These are phyloP conservation scores for Progne subis DNA, from an alignment of 2,113 vertebrate genomes.

Conservation along the genomic window DNA sequence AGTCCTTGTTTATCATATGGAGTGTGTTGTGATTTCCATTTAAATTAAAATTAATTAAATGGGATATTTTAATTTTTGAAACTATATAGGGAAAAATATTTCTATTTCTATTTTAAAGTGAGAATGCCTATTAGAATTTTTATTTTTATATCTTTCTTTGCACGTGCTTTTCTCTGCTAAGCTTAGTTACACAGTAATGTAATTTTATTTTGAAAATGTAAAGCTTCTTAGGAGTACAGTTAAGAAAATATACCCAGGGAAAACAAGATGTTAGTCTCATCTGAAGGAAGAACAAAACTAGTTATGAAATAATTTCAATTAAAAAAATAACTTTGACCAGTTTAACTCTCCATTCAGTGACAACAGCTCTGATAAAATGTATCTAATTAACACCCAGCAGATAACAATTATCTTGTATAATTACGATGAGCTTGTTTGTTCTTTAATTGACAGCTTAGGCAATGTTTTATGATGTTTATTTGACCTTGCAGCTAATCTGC, in stretches of 20 bases:
- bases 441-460: constrained; percentile 50
- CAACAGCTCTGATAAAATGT: constrained; percentile 40
- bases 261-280: background rate
- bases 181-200: background rate
- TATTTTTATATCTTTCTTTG: background rate
- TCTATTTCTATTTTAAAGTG: background rate
- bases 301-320: background rate
- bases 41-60: background rate
- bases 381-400: constrained; percentile 62
- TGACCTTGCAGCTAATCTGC: constrained; percentile 39
- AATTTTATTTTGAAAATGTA: background rate
- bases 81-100: background rate
- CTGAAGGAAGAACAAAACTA: background rate
- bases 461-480: constrained; percentile 61
- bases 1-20: background rate
- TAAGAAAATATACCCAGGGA: background rate
- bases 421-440: constrained; percentile 57
- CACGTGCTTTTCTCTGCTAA: background rate
- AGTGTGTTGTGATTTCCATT: background rate
- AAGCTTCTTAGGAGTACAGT: background rate
- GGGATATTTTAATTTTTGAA: background rate
- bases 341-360: constrained; percentile 12
- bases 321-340: background rate
- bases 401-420: constrained; percentile 57
- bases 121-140: background rate